Base-by-base conservation (phyloP, 2,113 vertebrate species). In the Oryzias curvinotus region DNA sequence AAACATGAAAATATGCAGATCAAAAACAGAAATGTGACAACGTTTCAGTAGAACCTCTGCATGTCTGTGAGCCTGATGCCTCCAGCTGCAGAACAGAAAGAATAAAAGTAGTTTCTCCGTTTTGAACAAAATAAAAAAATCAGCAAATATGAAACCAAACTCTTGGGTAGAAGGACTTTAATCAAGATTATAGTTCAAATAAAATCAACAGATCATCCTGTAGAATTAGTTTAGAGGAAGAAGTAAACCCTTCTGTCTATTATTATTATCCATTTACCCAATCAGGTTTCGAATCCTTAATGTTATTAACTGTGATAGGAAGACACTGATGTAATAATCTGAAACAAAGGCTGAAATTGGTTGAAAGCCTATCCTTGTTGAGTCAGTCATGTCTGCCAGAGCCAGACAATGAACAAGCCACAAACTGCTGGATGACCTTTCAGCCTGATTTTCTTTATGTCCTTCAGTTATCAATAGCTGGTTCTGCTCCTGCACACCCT, bases 391-490 rank as follows among this genome's bases (percentile, higher is more conserved):
- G 43, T 49, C 53, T 53, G 43, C 8, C 10, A 47, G 61, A 53
- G 7, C 18, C 15, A 75, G 68, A 80, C 47, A 75, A 52, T 63
- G 43, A 59, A 53, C 44, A 71, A 62, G 59, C 55, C 17, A 26
- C 43, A 54, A 70, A 71, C 43, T 61, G 25, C 43, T 28, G 46
- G 19, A 54, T 52, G 26, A 21, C 44, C 57, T 56, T 46, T n/a
- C 48, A 53, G 18, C 47, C 17, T 45, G 56, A 19, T 47, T 18
- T 52, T 41, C 21, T 36, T 56, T 28, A 50, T 1, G 7, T 46
- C 14, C 71, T 52, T n/a, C 48, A 52, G 15, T 28, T 23, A 73
- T 49, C 36, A 68, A 60, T 51, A 25, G 25, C 49, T 49, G 30
- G 19, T 17, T 3, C 52, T 36, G 36, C 36, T 36, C 10, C 36